Percentiles rank a stretch among this genome's conserved stretches.
phyloP scores from a whole-genome alignment of 2,888 invertebrate genomes.

The Lasiommata megera region DNA sequence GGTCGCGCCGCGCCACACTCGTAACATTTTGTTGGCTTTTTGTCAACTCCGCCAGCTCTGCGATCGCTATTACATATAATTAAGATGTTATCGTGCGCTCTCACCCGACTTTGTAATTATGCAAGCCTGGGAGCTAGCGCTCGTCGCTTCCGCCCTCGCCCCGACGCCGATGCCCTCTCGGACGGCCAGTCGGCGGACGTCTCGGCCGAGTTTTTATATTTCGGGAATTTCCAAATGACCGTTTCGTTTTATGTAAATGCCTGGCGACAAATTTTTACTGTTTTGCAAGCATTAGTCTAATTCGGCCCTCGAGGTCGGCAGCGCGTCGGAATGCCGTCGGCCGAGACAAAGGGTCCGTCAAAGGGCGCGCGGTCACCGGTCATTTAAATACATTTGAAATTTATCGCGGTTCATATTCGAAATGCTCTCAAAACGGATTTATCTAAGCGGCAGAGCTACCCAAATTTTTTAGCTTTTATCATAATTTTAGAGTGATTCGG shows the following conservation, averaged over 20 bases:
- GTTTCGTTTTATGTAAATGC: constrained; percentile 11
- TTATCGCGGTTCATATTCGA: constrained; percentile 49
- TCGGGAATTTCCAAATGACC: background rate
- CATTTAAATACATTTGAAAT: constrained; percentile 44
- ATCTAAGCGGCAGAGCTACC: background rate
- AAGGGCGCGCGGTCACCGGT: constrained; percentile 20
- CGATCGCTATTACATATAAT: constrained; percentile 25
- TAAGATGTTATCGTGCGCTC: constrained; percentile 18
- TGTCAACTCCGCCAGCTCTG: constrained; percentile 16
- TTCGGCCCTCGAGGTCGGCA: background rate
- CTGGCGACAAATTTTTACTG: background rate
- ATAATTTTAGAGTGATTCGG: too few relatives aligned
- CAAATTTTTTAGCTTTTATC: background rate
- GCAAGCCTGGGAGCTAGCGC: background rate
- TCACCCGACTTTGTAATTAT: constrained; percentile 14
- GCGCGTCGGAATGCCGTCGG: constrained; percentile 15
- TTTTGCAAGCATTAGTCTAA: background rate
- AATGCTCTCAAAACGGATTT: constrained; percentile 31
- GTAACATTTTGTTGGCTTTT: constrained; percentile 31
- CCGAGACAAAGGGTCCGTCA: background rate
- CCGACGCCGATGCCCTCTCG: background rate
- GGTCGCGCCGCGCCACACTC: constrained; percentile 23
- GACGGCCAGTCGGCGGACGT: background rate
- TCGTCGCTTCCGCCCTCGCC: background rate
- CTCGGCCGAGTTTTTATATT: background rate